phyloP scores from a whole-genome alignment of 1,140 invertebrate genomes.

The Calliphora vicina region DNA sequence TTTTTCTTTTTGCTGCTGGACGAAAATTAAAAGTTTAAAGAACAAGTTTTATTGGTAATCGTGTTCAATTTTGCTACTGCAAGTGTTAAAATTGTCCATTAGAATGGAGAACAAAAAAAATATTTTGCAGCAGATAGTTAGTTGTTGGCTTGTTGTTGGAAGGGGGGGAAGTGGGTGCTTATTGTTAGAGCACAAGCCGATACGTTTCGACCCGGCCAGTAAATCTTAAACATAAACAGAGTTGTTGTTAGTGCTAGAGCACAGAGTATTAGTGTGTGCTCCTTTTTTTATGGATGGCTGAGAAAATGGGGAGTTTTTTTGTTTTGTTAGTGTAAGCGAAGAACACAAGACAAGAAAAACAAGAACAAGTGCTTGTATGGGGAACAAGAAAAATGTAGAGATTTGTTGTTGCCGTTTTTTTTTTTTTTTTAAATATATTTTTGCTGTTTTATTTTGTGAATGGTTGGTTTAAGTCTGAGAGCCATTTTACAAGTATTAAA shows the following conservation, averaged over 20 bases:
- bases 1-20: background rate
- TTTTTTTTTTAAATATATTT: background rate
- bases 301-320: background rate
- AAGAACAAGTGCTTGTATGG: constrained; percentile 8
- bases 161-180: background rate
- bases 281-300: background rate
- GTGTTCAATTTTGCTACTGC: background rate
- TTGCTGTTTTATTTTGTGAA: background rate
- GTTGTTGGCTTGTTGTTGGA: background rate
- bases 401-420: background rate
- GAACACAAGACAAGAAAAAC: background rate
- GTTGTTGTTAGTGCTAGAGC: background rate
- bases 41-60: background rate
- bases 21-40: constrained; percentile 5
- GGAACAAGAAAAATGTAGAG: background rate
- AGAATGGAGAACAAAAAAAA: background rate
- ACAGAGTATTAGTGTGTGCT: background rate
- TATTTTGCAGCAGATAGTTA: no score
- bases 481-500: background rate
- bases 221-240: background rate
- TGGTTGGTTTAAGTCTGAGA: background rate
- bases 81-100: constrained; percentile 10
- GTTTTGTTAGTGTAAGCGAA: background rate
- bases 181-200: background rate
- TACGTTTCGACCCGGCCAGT: background rate